Evolutionary conservation across 2,113 vertebrate species (phyloP).

Genomic region (Dryoscopus gambensis): DNA sequence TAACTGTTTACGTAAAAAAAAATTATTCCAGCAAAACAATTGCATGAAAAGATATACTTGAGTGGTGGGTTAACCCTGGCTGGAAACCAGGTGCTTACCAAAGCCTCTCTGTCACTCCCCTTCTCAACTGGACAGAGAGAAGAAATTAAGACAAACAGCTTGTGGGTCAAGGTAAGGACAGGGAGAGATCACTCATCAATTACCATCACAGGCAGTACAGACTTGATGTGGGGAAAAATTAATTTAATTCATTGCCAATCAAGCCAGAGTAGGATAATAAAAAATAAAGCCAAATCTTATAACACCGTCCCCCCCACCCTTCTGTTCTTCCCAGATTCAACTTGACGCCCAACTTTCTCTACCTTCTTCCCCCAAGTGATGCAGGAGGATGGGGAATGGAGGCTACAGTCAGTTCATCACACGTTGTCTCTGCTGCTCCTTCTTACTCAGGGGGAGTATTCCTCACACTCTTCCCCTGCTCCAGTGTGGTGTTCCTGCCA

Average conservation of each 20-base stretch:
- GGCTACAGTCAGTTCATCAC: neutral
- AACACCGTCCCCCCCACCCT: neutral
- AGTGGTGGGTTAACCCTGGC: neutral
- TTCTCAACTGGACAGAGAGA: neutral
- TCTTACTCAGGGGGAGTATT: neutral
- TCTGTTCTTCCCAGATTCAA: accelerated
- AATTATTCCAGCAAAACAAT: neutral
- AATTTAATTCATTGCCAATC: neutral
- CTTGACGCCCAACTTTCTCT: neutral
- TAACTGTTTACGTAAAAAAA: neutral
- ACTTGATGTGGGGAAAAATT: neutral
- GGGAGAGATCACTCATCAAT: neutral
- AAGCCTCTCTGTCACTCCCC: neutral
- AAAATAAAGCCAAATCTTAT: neutral
- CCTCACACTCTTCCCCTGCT: neutral
- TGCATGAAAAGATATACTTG: neutral
- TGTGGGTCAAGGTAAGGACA: neutral
- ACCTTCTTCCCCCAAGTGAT: too few species aligned
- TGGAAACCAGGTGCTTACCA: neutral
- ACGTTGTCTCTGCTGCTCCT: accelerated
- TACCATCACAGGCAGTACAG: neutral
- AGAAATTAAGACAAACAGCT: neutral
- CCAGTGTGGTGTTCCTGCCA: neutral
- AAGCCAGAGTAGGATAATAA: neutral
- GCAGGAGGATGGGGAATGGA: neutral